These are phyloP conservation scores for Rhipidura dahli DNA, from an alignment of 2,113 vertebrate genomes.

Conservation along the genomic window DNA sequence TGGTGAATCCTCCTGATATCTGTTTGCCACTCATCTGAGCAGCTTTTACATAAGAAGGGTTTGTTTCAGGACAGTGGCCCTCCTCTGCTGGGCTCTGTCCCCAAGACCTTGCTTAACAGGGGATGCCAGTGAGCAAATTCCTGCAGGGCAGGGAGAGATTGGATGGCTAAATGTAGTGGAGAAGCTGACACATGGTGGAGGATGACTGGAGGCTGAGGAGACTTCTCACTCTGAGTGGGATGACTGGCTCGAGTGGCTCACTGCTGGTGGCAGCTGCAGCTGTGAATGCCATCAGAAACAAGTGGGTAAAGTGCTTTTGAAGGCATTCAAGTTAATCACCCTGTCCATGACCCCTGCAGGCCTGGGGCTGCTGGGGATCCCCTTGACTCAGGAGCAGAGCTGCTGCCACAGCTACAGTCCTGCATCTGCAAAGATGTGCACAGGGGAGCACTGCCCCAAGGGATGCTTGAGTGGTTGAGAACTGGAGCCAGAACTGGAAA, in stretches of 20 bases:
- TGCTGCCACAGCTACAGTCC: not conserved
- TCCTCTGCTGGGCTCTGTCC: not conserved
- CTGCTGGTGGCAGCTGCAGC: not conserved
- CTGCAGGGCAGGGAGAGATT: not conserved
- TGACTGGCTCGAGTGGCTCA: not conserved
- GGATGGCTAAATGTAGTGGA: not conserved
- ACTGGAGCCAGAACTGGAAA: not conserved
- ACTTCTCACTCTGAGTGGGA: fast-evolving
- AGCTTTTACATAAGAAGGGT: not conserved
- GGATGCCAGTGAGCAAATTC: not conserved
- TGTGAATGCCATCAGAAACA: not conserved
- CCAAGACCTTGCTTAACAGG: not conserved
- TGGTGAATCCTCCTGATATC: not conserved
- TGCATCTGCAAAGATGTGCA: not conserved
- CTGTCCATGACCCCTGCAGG: not conserved
- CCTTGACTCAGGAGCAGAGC: not conserved
- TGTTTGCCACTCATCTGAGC: not conserved
- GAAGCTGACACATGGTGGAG: not conserved
- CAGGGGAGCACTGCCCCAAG: not conserved
- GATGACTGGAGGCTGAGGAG: not conserved
- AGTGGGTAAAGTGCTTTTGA: not conserved
- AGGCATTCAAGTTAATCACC: not conserved
- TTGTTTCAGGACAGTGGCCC: not conserved
- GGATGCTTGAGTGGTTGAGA: fast-evolving
- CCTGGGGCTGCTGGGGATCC: not conserved